Evolutionary conservation across 2,797 vertebrate species (phyloP).

Genomic region (Rachycentron canadum): DNA sequence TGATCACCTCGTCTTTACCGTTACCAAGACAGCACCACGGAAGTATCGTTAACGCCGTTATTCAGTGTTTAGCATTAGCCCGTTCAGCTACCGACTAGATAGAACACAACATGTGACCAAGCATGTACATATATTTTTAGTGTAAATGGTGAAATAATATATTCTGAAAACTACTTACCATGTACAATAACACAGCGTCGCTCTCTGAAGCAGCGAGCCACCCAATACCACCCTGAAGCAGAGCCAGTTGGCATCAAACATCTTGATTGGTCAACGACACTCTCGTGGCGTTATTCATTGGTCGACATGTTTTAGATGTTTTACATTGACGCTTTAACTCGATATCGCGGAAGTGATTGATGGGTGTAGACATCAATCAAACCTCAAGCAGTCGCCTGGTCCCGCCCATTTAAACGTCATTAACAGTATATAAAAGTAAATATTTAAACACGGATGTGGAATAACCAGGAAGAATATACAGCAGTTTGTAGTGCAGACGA

Average conservation of each 20-base stretch:
- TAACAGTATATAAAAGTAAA: neutral
- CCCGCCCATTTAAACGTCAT: neutral
- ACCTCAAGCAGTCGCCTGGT: neutral
- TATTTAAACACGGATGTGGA: constrained; percentile 14
- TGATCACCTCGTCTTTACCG: neutral
- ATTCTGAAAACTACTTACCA: constrained; percentile 67
- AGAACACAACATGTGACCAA: neutral
- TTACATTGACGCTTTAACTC: constrained; percentile 26
- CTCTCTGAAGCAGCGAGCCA: constrained; percentile 30
- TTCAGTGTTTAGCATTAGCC: constrained; percentile 32
- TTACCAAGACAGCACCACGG: constrained; percentile 39
- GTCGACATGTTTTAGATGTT: constrained; percentile 22
- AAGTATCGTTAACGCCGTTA: constrained; percentile 51
- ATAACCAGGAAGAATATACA: neutral
- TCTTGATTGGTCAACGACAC: constrained; percentile 72
- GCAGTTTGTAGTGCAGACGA: too few species aligned
- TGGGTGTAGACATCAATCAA: constrained; percentile 29
- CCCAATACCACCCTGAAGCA: constrained; percentile 47
- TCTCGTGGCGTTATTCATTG: constrained; percentile 62
- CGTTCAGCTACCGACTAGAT: neutral
- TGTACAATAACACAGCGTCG: constrained; percentile 35
- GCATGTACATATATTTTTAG: rapidly evolving
- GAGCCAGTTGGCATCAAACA: constrained; percentile 25
- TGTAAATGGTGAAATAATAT: neutral
- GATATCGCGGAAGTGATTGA: constrained; percentile 40